Evolutionary conservation across 2,888 invertebrate genomes (phyloP), one percentile per base, ranked within the genome.

Genomic region (Augochlorella aurata): DNA sequence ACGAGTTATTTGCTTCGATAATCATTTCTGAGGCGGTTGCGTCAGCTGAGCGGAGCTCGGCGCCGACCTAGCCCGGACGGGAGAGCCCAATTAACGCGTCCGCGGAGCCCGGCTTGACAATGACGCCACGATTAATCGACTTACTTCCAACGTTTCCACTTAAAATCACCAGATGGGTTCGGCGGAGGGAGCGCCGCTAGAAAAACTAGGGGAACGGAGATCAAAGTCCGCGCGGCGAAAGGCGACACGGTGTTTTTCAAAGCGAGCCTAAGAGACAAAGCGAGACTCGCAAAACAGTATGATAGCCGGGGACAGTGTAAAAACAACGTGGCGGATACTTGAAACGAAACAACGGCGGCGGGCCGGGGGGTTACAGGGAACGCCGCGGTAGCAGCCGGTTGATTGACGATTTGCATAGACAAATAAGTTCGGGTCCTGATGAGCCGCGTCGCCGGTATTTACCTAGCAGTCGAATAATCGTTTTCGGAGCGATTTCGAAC

Each of bases 321-420:
- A 80, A 79, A 80, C 80, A 79, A 50, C 50, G n/a, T 16, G 52
- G 16, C 38, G 66, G 67, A 67, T 38, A 79, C 79, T 79, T 50
- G 79, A 79, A 67, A 58, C 69, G 63, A 50, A 58, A 80, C 67
- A 54, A 71, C 67, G 44, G 10, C 67, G 49, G 45, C 21, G 69
- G 12, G 72, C 14, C 29, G 70, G 18, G 5, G 50, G 58, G 58
- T 14, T 38, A 18, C 47, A 61, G 65, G 61, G 65, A 29, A 29
- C 38, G 7, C 18, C 24, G 47, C 45, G 61, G 63, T 54, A 21
- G 66, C 61, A 47, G 74, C 89, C 61, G 29, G 91, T 92, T 92
- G 92, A 93, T 93, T 90, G 91, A 90, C 90, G 90, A 93, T 93
- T 93, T 93, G 92, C 93, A 93, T 93, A 93, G 90, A 90, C 91